A percentile compares a stretch with the other conserved stretches of the same genome.
Conservation (phyloP, 2,888 invertebrate species). For the Scelioninae gen. 1 region DNA sequence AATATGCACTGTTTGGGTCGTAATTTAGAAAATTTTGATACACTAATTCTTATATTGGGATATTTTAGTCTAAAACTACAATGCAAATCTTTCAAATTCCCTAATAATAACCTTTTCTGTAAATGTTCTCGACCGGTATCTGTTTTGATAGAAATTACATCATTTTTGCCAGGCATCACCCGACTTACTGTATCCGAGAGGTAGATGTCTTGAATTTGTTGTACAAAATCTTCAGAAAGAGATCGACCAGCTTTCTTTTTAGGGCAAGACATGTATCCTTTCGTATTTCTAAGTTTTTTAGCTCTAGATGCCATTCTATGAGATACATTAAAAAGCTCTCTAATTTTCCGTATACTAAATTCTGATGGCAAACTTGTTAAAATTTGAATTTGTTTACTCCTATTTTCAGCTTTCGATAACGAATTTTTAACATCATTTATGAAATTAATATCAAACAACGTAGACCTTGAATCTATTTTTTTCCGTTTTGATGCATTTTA, state of each 20-base stretch:
- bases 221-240: background rate
- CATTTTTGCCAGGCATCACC: constrained; percentile 1
- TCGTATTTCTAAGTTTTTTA: constrained; percentile 9
- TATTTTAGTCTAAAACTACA: background rate
- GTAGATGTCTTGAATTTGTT: background rate
- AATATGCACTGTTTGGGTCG: constrained; percentile 13
- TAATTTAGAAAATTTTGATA: constrained; percentile 1
- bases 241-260: background rate
- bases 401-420: background rate
- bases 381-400: background rate
- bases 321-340: background rate
- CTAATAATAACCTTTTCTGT: constrained; percentile 1
- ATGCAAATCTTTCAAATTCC: constrained; percentile 15
- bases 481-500: too few species aligned
- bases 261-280: constrained; percentile 12
- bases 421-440: too few species aligned
- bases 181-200: background rate
- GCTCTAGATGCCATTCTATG: constrained; percentile 4
- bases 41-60: background rate
- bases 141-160: background rate
- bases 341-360: background rate
- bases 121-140: background rate
- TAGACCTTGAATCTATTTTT: too few species aligned
- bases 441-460: too few species aligned
- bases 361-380: background rate